A percentile compares a stretch with the other conserved stretches of the same genome.
Conservation (phyloP, 2,797 vertebrate genomes). For the Phrynocephalus guinanensis region DNA sequence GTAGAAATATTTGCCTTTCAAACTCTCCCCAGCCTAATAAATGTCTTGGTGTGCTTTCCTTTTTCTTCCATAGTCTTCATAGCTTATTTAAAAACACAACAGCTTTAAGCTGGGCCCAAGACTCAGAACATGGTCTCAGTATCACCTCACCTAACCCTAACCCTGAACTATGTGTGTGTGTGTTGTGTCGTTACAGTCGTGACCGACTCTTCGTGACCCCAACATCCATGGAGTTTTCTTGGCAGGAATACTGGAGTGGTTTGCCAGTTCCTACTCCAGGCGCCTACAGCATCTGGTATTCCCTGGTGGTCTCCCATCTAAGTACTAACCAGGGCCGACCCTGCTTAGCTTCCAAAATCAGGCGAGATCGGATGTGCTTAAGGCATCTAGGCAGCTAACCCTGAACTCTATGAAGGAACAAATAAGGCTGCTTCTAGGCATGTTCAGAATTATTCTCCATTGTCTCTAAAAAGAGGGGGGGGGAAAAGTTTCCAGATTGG, state of each 20-base stretch:
- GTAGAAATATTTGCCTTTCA: slow-evolving; percentile 40
- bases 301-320: too few species aligned
- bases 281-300: too few species aligned
- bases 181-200: too few species aligned
- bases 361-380: too few species aligned
- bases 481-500: not conserved
- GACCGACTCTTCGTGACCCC: too few species aligned
- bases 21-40: slow-evolving; percentile 32
- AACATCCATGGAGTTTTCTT: too few species aligned
- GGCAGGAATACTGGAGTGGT: too few species aligned
- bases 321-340: too few species aligned
- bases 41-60: slow-evolving; percentile 24
- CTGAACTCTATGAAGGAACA: not conserved
- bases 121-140: not conserved
- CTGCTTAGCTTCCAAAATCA: too few species aligned
- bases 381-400: too few species aligned
- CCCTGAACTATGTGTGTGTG: not conserved
- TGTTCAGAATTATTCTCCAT: not conserved
- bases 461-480: not conserved
- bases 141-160: too few species aligned
- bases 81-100: not conserved
- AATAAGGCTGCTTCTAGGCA: not conserved
- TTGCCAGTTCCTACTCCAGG: too few species aligned
- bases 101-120: not conserved
- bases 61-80: slow-evolving; percentile 5